Conservation (phyloP, 2,113 vertebrate species). For the Tachysurus vachellii region DNA sequence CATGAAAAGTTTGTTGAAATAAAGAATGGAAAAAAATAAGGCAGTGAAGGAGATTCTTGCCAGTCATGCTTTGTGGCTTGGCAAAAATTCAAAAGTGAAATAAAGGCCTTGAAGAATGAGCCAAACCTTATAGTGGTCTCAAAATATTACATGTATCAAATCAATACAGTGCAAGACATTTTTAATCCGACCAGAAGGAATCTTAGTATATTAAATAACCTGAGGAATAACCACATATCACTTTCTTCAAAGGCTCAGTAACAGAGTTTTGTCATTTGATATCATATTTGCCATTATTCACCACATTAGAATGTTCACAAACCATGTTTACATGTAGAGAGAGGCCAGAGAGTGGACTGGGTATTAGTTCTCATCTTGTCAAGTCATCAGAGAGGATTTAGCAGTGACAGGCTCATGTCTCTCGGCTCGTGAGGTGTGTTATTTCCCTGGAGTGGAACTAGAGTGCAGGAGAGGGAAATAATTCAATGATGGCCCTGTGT, state of each 20-base stretch:
- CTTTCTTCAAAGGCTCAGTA: neutral
- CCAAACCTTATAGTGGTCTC: neutral
- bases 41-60: slow-evolving; percentile 5
- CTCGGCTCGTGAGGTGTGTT: slow-evolving; percentile 39
- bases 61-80: neutral
- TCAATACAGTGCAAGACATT: neutral
- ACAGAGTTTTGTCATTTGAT: neutral
- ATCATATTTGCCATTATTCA: neutral
- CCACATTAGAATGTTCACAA: neutral
- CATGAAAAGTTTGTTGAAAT: neutral
- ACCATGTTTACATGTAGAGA: slow-evolving; percentile 27
- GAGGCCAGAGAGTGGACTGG: neutral
- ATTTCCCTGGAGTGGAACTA: slow-evolving; percentile 45
- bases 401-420: slow-evolving; percentile 47
- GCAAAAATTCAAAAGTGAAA: slow-evolving; percentile 5
- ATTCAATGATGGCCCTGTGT: slow-evolving; percentile 45
- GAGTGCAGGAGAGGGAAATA: slow-evolving; percentile 25
- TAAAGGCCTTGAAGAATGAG: neutral
- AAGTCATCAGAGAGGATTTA: slow-evolving; percentile 52
- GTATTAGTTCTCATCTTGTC: slow-evolving; percentile 54
- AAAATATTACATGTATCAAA: neutral
- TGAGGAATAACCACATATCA: neutral
- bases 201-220: neutral
- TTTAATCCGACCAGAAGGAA: neutral
- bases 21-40: neutral